phyloP scores from a whole-genome alignment of 2,113 vertebrate genomes.

The Grammomys dolichurus region DNA sequence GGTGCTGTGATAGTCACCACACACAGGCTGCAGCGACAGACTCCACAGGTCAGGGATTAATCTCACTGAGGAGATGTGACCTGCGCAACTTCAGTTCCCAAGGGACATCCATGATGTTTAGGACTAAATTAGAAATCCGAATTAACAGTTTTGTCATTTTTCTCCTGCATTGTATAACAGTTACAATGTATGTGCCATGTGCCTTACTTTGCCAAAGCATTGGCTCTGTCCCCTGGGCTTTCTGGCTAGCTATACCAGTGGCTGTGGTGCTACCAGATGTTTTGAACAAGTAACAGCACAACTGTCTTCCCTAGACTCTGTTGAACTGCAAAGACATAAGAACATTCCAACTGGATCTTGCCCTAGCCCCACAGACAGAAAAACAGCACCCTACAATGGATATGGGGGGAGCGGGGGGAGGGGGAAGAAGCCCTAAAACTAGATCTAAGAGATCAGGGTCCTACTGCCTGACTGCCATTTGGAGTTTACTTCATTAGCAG shows the following conservation, averaged over 20 bases:
- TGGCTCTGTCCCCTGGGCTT: slow-evolving; percentile 54
- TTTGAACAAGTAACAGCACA: slow-evolving; percentile 23
- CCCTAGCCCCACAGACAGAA: background rate
- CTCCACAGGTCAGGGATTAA: slow-evolving; percentile 39
- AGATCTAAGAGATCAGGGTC: background rate
- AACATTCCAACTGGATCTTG: background rate
- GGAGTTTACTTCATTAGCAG: background rate
- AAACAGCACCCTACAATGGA: background rate
- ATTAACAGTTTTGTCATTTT: slow-evolving; percentile 57
- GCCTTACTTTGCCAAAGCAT: slow-evolving; percentile 5
- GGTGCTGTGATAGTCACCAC: background rate
- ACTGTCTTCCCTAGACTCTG: slow-evolving; percentile 65
- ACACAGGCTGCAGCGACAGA: slow-evolving; percentile 20
- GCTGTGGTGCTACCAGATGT: slow-evolving; percentile 63
- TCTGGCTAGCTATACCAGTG: slow-evolving; percentile 65
- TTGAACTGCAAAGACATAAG: slow-evolving; percentile 60
- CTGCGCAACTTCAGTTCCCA: slow-evolving; percentile 15
- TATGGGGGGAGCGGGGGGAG: background rate
- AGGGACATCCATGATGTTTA: slow-evolving; percentile 18
- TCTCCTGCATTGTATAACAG: slow-evolving; percentile 44
- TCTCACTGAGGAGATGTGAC: slow-evolving; percentile 48
- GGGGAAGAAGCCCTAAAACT: background rate
- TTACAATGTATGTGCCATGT: background rate
- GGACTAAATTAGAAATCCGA: slow-evolving; percentile 46
- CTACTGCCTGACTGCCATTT: background rate